phyloP scores from a whole-genome alignment of 1,140 invertebrate genomes.

The Drosophila sp. region DNA sequence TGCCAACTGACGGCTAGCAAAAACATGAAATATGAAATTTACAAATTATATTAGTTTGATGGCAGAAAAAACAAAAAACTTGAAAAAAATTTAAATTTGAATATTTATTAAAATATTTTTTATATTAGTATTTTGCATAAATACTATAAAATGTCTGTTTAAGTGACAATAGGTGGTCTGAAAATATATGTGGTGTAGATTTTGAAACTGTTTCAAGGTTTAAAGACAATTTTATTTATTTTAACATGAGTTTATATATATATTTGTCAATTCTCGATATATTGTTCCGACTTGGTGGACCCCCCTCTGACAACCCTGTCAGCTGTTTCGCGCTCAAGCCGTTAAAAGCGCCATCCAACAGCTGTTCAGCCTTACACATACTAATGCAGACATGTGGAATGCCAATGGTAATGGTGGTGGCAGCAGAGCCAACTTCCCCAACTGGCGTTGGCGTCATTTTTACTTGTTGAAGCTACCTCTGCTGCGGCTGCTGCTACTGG shows the following conservation, averaged over 20 bases:
- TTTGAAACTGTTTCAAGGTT: neutral
- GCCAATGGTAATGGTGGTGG: neutral
- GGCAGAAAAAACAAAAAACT: neutral
- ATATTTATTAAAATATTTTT: neutral
- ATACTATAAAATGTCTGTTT: neutral
- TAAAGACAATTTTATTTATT: too few species aligned
- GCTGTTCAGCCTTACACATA: slow-evolving; percentile 39
- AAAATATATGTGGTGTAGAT: neutral
- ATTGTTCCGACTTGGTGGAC: neutral
- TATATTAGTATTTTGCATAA: neutral
- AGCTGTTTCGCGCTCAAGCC: slow-evolving; percentile 50
- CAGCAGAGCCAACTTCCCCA: slow-evolving; percentile 4
- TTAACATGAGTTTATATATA: neutral
- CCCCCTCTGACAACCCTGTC: slow-evolving; percentile 49
- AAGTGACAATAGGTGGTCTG: neutral
- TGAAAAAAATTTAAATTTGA: neutral
- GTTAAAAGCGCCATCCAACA: slow-evolving; percentile 48
- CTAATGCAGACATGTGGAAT: slow-evolving; percentile 13
- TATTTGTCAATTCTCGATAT: neutral
- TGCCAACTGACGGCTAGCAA: slow-evolving; percentile 41
- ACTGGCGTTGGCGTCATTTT: slow-evolving; percentile 30
- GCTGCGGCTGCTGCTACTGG: slow-evolving; percentile 5
- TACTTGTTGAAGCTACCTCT: neutral
- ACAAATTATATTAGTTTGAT: neutral
- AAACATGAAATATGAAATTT: neutral